Percentiles rank a stretch among this genome's conserved stretches.
Conservation (phyloP, 2,113 vertebrate species). For the Naja naja region DNA sequence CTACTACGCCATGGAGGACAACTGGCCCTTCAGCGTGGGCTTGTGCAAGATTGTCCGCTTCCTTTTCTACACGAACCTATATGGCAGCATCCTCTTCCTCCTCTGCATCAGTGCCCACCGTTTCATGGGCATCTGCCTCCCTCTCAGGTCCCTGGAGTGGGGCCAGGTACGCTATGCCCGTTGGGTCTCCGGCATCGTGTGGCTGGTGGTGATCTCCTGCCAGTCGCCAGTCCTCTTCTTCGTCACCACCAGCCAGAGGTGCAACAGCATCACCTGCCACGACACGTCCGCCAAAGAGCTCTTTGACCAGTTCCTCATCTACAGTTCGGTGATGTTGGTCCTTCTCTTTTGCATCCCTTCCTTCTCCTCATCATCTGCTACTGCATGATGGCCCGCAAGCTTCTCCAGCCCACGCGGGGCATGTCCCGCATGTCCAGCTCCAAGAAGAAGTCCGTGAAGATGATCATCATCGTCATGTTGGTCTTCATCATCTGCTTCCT, state of each 20-base stretch:
- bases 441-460: conserved; percentile 93
- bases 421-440: conserved; percentile 67
- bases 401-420: conserved; percentile 74
- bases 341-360: conserved; percentile 86
- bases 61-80: conserved; percentile 94
- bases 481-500: conserved; percentile 91
- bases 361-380: conserved; percentile 86
- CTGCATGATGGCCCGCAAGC: conserved; percentile 82
- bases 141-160: conserved; percentile 85
- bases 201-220: conserved; percentile 79
- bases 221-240: conserved; percentile 90
- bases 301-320: conserved; percentile 85
- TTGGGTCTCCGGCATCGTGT: conserved; percentile 74
- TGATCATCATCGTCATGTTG: conserved; percentile 86
- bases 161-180: conserved; percentile 77
- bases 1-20: conserved; percentile 86
- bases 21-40: conserved; percentile 88
- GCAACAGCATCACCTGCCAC: conserved; percentile 75
- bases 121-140: conserved; percentile 87
- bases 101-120: conserved; percentile 93
- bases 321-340: conserved; percentile 84
- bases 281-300: conserved; percentile 87
- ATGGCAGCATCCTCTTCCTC: conserved; percentile 94
- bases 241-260: conserved; percentile 73
- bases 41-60: conserved; percentile 94